Evolutionary conservation across 2,797 vertebrate species (phyloP), one percentile per base, ranked within the genome.

Genomic region (Varecia variegata): DNA sequence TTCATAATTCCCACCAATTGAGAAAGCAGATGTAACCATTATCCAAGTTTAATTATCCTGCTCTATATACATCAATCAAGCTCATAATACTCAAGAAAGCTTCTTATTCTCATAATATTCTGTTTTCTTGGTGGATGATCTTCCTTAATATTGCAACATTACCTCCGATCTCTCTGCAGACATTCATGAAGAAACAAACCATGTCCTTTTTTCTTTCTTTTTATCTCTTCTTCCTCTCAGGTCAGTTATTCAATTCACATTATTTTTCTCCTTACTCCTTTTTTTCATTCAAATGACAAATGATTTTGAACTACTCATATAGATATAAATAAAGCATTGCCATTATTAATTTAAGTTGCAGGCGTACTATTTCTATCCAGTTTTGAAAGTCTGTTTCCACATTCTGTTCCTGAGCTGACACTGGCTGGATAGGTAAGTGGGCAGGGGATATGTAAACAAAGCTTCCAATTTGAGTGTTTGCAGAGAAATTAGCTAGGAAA

Each of bases 1-100:
- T 47, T 88, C 81, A 71, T 56, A 88, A 56, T 12, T 73, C 8
- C 6, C 25, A 88, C 25, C 60, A 88, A 82, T 56, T 84, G 27
- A 83, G 20, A 88, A 91, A 27, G 0, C n/a, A 65, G 4, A 65
- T 65, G 67, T 56, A 83, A 62, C 21, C 43, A 62, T 87, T 62
- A n/a, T 76, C 45, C 35, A 82, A 52, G 12, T 85, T 67, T 50
- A 88, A 86, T 86, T 60, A 81, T 25, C 30, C 17, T 6, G 10
- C 6, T 50, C 12, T 4, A 32, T 27, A 27, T 84, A 65, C 4
- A 54, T 56, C 38, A 83, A 7, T 71, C 8, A 47, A 77, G 52
- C 15, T 71, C 21, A 56, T 17, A 52, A 56, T 56, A 71, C 35
- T 79, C 23, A 70, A 43, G 65, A 65, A 65, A 73, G 35, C 11